These are phyloP conservation scores for Potamilus streckersoni DNA, from an alignment of 1,140 invertebrate species.

Conservation along the genomic window DNA sequence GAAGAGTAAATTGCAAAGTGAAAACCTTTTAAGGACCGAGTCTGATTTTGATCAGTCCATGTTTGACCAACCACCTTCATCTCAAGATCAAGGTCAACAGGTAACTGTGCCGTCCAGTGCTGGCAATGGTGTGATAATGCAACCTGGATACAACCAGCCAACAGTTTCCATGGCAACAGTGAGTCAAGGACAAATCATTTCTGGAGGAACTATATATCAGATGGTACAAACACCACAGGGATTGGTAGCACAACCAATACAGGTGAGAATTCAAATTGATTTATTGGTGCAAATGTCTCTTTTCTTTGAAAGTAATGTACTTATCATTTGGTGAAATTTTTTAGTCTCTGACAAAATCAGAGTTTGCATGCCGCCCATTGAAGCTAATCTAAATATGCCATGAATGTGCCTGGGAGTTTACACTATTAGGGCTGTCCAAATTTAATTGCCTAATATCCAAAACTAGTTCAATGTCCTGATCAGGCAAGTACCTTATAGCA, in stretches of 20 bases:
- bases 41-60: conserved; percentile 43
- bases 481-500: too few relatives aligned
- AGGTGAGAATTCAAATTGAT: conserved; percentile 53
- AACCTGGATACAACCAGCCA: conserved; percentile 50
- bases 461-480: too few relatives aligned
- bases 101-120: conserved; percentile 23
- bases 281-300: neutral
- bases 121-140: conserved; percentile 58
- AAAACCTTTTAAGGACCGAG: conserved; percentile 59
- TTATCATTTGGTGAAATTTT: too few relatives aligned
- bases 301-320: too few relatives aligned
- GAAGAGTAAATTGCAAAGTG: conserved; percentile 66
- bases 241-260: conserved; percentile 72
- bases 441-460: too few relatives aligned
- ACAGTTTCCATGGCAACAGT: conserved; percentile 60
- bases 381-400: too few relatives aligned
- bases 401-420: too few relatives aligned
- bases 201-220: conserved; percentile 69
- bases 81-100: conserved; percentile 31
- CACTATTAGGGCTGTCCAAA: too few relatives aligned
- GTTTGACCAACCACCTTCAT: conserved; percentile 38
- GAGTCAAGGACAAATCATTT: conserved; percentile 66
- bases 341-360: too few relatives aligned
- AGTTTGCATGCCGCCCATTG: too few relatives aligned
- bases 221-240: conserved; percentile 72